Evolutionary conservation across 2,888 invertebrate genomes (phyloP).

Genomic region (Harmothoe impar): DNA sequence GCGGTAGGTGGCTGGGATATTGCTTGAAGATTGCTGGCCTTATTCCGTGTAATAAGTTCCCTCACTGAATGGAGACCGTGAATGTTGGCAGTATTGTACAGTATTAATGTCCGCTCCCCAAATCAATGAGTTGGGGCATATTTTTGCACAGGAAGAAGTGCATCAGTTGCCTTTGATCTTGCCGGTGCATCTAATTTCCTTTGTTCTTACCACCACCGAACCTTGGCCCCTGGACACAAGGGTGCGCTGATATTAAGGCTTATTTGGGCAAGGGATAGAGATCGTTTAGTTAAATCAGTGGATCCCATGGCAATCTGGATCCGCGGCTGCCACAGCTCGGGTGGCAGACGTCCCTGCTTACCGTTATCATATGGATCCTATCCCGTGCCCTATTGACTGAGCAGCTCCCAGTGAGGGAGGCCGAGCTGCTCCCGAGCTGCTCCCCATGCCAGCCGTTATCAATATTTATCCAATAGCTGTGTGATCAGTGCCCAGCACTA

Average conservation of each 20-base stretch:
- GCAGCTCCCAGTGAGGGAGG: background rate
- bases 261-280: slow-evolving; percentile 37
- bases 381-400: slow-evolving; percentile 28
- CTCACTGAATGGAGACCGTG: background rate
- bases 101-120: slow-evolving; percentile 2
- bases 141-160: slow-evolving; percentile 4
- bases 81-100: background rate
- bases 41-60: no score
- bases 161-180: slow-evolving; percentile 40
- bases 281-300: slow-evolving; percentile 45
- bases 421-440: no score
- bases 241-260: slow-evolving; percentile 21
- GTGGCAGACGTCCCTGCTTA: background rate
- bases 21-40: no score
- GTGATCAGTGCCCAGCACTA: background rate
- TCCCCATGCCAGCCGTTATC: slow-evolving; percentile 27
- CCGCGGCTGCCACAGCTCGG: background rate
- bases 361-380: slow-evolving; percentile 38
- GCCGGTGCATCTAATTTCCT: slow-evolving; percentile 56
- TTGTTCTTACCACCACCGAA: background rate
- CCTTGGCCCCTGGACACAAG: slow-evolving; percentile 31
- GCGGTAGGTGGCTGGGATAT: background rate
- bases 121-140: slow-evolving; percentile 10
- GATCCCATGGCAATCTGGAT: slow-evolving; percentile 21
- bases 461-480: slow-evolving; percentile 53